phyloP scores from a whole-genome alignment of 92 coral and sea anemone species.

The Chrysogorgia sp. region DNA sequence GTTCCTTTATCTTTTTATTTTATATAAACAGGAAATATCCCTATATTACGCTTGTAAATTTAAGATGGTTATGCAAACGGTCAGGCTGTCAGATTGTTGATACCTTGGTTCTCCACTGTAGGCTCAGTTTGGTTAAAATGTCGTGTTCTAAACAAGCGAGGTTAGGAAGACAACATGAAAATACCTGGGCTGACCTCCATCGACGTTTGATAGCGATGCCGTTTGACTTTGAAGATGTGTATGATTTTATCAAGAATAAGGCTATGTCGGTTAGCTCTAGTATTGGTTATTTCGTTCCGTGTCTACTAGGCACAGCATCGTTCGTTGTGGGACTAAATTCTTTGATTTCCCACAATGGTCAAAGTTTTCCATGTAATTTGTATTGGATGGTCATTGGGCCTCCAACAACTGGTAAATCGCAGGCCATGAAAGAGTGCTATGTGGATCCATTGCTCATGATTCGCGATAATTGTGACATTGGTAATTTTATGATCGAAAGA shows the following conservation, averaged over 20 bases:
- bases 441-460: conserved; percentile 40
- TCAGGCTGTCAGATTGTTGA: too few relatives aligned
- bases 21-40: too few relatives aligned
- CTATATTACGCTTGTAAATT: too few relatives aligned
- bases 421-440: conserved; percentile 47
- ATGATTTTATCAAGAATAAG: conserved; percentile 37
- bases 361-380: conserved; percentile 23
- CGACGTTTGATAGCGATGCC: conserved; percentile 49
- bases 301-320: conserved; percentile 47
- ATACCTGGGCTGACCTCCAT: conserved; percentile 56
- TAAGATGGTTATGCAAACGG: too few relatives aligned
- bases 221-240: conserved; percentile 45
- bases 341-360: conserved; percentile 34
- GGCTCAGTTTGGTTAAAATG: too few relatives aligned
- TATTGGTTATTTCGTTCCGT: conserved; percentile 50
- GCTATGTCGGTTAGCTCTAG: conserved; percentile 53
- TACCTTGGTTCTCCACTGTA: too few relatives aligned
- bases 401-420: conserved; percentile 59
- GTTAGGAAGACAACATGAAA: conserved; percentile 47
- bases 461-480: conserved; percentile 40
- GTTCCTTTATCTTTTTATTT: too few relatives aligned
- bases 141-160: conserved; percentile 26
- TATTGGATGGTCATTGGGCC: conserved; percentile 50
- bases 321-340: conserved; percentile 38
- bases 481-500: conserved; percentile 26